Evolutionary conservation across 2,797 vertebrate genomes (phyloP), one percentile per base, ranked within the genome.

Genomic region (Hydrocynus forskahlii): DNA sequence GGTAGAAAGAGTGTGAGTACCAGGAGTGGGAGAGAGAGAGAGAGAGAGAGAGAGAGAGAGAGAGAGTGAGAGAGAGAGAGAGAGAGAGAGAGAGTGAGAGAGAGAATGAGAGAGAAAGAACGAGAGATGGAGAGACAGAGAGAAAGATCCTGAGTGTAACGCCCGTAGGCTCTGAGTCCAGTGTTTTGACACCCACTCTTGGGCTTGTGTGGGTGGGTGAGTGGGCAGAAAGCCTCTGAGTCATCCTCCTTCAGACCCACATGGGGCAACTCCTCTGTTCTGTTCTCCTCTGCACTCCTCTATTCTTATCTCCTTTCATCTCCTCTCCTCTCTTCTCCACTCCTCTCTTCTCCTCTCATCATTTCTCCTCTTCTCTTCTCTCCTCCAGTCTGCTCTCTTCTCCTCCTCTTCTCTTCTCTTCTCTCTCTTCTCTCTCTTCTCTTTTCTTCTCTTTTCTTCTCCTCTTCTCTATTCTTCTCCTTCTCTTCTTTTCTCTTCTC

Each of bases 131-230:
- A 82, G 64, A 72, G 57, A 81, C 54, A 81, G 29, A 70, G 75
- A 78, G 75, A 81, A 10, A n/a, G 52, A 69, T 84, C 45, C 63
- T 77, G 38, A 84, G 75, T 80, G 66, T 85, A 79, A 79, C 80
- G 87, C 85, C 82, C 7, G 70, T 80, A 82, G 87, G 86, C 87
- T 87, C 52, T 5, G 70, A 86, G 84, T 69, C 83, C 69, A 68
- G 74, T 45, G 55, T 84, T 84, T 86, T 83, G 72, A 87, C 87
- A 85, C 87, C 88, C 88, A 88, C 88, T 87, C 81, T 81, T 86
- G 81, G 82, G 83, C 67, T 81, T 80, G 80, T 84, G 81, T 83
- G 85, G 85, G 88, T 81, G 80, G 71, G 75, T 79, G 84, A 85
- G 87, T 88, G 86, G 86, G 86, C 81, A 84, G 86, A 63, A 69